Conservation (phyloP, 2,797 vertebrate species). For the Amblyraja radiata region DNA sequence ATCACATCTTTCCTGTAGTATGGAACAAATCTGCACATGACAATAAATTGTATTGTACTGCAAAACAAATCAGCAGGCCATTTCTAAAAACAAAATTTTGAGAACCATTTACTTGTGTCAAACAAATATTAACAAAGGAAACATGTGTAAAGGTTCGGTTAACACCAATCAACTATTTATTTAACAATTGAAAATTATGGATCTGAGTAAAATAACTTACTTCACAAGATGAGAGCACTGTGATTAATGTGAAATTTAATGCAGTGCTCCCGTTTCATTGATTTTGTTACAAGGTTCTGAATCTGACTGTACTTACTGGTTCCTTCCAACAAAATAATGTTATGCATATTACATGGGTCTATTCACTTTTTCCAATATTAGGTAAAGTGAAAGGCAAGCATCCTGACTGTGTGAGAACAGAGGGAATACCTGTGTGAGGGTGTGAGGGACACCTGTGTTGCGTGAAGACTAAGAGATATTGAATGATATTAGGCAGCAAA, state of each 20-base stretch:
- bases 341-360: neutral
- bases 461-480: too few species aligned
- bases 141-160: too few species aligned
- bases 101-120: neutral
- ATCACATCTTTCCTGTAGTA: too few species aligned
- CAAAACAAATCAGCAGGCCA: neutral
- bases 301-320: neutral
- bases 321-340: neutral
- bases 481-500: too few species aligned
- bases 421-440: too few species aligned
- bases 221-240: neutral
- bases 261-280: neutral
- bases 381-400: neutral
- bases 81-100: neutral
- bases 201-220: neutral
- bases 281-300: neutral
- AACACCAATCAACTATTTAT: neutral
- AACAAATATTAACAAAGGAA: neutral
- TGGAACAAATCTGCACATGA: too few species aligned
- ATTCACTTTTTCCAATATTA: slow-evolving; percentile 7
- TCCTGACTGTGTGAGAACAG: neutral
- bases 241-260: slow-evolving; percentile 9
- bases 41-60: too few species aligned
- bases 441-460: too few species aligned
- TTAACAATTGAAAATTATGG: neutral